Evolutionary conservation across 2,888 invertebrate genomes (phyloP).

Genomic region (Oligia latruncula): DNA sequence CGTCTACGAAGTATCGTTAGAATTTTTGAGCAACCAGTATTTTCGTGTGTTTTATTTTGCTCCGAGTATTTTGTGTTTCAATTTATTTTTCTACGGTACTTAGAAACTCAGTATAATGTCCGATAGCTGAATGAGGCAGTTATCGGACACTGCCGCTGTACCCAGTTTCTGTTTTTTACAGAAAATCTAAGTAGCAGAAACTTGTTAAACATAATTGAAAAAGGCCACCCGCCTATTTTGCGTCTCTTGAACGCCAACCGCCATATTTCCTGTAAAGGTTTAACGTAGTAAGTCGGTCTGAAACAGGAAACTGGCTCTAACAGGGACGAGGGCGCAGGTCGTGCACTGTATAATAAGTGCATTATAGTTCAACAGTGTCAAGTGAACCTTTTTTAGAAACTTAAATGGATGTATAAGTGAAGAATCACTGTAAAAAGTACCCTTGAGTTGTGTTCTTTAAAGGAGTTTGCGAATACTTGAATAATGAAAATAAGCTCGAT

Average conservation of each 20-base stretch:
- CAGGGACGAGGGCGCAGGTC: not conserved
- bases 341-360: not conserved
- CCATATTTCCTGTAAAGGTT: not conserved
- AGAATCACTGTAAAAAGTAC: too few species aligned
- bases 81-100: not conserved
- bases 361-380: not conserved
- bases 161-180: not conserved
- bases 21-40: conserved; percentile 23
- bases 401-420: not conserved
- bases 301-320: not conserved
- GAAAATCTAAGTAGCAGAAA: too few species aligned
- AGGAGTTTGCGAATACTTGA: not conserved
- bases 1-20: conserved; percentile 27
- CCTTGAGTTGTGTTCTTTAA: not conserved
- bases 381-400: not conserved
- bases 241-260: not conserved
- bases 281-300: not conserved
- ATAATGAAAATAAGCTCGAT: not conserved
- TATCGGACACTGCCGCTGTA: too few species aligned
- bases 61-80: too few species aligned
- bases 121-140: not conserved
- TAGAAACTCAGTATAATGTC: not conserved
- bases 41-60: conserved; percentile 1
- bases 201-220: not conserved
- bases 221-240: not conserved